These are phyloP conservation scores for Lysiphlebus fabarum DNA, from an alignment of 1,140 invertebrate species.

Conservation along the genomic window DNA sequence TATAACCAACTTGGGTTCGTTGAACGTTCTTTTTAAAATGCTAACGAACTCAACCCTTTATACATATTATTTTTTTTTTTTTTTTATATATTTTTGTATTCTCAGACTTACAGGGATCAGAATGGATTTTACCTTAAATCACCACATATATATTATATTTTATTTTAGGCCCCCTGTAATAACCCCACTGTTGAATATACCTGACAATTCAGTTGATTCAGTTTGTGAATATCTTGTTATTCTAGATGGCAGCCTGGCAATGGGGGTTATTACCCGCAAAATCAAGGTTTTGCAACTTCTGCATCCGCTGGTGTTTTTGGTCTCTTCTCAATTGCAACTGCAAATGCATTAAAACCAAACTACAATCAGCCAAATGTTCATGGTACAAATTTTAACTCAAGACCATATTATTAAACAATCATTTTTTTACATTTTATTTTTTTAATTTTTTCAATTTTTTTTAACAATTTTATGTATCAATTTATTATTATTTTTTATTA, in stretches of 20 bases:
- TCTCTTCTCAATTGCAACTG: too few relatives aligned
- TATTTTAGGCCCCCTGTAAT: neutral
- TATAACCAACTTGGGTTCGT: constrained; percentile 26
- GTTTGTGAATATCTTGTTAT: constrained; percentile 11
- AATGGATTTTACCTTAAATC: constrained; percentile 1
- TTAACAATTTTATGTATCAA: too few relatives aligned
- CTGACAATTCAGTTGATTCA: constrained; percentile 16
- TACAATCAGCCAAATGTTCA: constrained; percentile 34
- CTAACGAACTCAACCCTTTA: constrained; percentile 22
- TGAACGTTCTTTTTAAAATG: constrained; percentile 16
- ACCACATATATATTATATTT: neutral
- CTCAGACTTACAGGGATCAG: too few relatives aligned
- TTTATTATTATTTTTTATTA: too few relatives aligned
- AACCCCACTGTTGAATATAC: constrained; percentile 3
- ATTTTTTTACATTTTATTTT: too few relatives aligned
- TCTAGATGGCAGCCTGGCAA: constrained; percentile 27
- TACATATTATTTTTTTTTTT: constrained; percentile 5
- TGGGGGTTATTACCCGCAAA: constrained; percentile 27
- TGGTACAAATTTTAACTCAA: constrained; percentile 37
- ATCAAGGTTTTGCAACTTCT: constrained; percentile 28
- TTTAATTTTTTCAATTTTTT: too few relatives aligned
- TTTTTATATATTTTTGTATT: neutral
- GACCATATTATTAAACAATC: constrained; percentile 38
- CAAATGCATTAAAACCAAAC: too few relatives aligned
- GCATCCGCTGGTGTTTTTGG: constrained; percentile 34